Evolutionary conservation across 2,797 vertebrate species (phyloP), one percentile per base, ranked within the genome.

Genomic region (Sarcoramphus papa): DNA sequence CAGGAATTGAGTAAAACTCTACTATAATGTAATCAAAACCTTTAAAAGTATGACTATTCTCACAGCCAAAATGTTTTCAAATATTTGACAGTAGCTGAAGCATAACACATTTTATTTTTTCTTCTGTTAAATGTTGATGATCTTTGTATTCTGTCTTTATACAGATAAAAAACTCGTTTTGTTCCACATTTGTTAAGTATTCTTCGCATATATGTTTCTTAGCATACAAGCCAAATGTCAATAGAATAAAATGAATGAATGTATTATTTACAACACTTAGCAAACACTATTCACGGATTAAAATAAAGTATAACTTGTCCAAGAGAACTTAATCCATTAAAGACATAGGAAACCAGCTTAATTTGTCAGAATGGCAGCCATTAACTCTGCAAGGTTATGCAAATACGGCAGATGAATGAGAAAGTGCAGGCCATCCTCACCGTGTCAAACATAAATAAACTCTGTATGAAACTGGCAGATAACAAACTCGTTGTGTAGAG

Each of bases 331-430:
- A 96, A 97, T 97, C 94, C 95, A 96, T 97, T 97, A 97, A 97
- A 97, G 96, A 96, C 96, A 98, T 95, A 93, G 96, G 97, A 98
- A 98, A 97, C 91, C 78, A 96, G 90, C 73, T 97, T 97, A 97
- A 98, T 97, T 98, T 98, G 96, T 98, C 97, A 98, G 91, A 97
- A 97, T 97, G 97, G 97, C 97, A 97, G 97, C 96, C 95, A 96
- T 96, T 97, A 97, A 94, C 95, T 97, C 93, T 77, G 92, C 96
- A 96, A 97, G 97, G 97, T 98, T 98, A 98, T 96, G 97, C 98
- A 98, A 98, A 98, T 98, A 98, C 48, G 6, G 96, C 92, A 96
- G 94, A 95, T 95, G 96, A 94, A 97, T 98, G 98, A 98, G 96
- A 97, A 97, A 97, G 97, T 94, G 87, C 98, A 98, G 97, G 91